These are phyloP conservation scores for Pomatostomus ruficeps DNA, from an alignment of 2,113 vertebrate species.

Conservation along the genomic window DNA sequence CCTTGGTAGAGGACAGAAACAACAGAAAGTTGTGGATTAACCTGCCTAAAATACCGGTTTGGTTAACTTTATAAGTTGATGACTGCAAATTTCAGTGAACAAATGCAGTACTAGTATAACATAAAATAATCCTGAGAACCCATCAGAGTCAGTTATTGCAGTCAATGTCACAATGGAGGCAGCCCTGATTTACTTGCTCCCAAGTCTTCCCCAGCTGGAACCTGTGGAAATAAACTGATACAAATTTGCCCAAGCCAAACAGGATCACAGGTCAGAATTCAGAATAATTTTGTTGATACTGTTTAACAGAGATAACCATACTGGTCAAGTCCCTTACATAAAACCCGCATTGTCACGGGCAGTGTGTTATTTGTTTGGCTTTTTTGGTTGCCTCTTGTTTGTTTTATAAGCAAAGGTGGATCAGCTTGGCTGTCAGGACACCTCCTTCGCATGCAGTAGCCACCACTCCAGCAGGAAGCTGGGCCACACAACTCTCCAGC, in stretches of 20 bases:
- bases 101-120: background rate
- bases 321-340: background rate
- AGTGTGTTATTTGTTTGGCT: background rate
- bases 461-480: background rate
- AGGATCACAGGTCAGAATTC: background rate
- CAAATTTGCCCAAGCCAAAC: background rate
- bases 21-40: background rate
- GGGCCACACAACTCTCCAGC: background rate
- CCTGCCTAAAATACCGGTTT: background rate
- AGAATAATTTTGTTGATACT: background rate
- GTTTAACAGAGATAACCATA: background rate
- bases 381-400: background rate
- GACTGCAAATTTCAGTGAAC: background rate
- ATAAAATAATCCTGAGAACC: background rate
- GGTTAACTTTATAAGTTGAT: background rate
- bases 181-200: background rate
- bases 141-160: background rate
- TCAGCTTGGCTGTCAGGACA: background rate
- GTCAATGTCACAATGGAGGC: background rate
- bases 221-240: background rate
- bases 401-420: background rate
- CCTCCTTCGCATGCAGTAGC: background rate
- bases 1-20: background rate
- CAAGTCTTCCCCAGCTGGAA: background rate
- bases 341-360: background rate